Conservation (phyloP, 2,113 vertebrate species). For the Bubalus kerabau region DNA sequence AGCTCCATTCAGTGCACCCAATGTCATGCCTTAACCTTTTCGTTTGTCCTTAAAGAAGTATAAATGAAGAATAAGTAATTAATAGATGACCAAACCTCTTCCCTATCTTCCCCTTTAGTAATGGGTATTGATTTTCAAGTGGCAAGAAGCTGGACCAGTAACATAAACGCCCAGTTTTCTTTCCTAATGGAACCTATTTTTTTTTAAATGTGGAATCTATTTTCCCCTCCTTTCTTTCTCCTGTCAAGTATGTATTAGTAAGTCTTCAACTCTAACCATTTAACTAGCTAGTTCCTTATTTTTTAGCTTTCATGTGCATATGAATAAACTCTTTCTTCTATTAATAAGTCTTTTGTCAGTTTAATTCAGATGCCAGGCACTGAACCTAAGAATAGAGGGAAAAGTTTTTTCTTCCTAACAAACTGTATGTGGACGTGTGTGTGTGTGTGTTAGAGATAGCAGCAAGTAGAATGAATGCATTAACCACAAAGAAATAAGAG, state of each 20-base stretch:
- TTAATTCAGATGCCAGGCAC: not conserved
- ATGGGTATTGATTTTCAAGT: not conserved
- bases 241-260: not conserved
- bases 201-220: not conserved
- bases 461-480: not conserved
- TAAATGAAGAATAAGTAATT: not conserved
- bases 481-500: not conserved
- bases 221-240: not conserved
- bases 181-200: not conserved
- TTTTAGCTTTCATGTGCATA: not conserved
- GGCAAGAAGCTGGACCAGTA: not conserved
- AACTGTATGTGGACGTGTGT: not conserved
- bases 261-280: not conserved
- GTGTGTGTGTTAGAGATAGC: not conserved
- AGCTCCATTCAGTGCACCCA: not conserved
- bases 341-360: not conserved
- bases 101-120: not conserved
- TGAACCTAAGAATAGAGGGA: not conserved
- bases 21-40: not conserved
- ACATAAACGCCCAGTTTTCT: not conserved
- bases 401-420: not conserved
- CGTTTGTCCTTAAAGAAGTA: not conserved
- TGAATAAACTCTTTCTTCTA: not conserved
- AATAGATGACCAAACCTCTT: not conserved
- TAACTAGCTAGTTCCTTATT: not conserved